Conservation (phyloP, 2,797 vertebrate species). For the Microhierax caerulescens region DNA sequence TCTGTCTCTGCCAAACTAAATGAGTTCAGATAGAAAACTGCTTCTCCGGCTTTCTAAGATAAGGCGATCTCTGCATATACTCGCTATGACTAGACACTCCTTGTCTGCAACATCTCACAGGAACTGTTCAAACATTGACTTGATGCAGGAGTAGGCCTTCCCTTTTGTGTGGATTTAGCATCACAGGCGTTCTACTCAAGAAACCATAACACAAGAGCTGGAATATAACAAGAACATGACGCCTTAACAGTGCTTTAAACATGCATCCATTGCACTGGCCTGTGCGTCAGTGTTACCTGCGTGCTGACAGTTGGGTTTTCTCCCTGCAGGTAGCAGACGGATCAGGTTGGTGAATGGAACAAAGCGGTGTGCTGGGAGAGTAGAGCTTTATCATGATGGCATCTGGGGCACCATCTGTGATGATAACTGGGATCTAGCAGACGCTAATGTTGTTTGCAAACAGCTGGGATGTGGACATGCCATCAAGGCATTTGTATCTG, state of each 20-base stretch:
- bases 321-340: constrained; percentile 23
- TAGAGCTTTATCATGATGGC: constrained; percentile 61
- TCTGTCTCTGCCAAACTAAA: not conserved
- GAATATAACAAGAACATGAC: not conserved
- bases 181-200: not conserved
- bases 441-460: constrained; percentile 65
- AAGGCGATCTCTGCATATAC: not conserved
- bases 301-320: not conserved
- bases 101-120: not conserved
- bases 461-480: constrained; percentile 68
- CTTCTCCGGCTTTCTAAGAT: not conserved
- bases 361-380: constrained; percentile 57
- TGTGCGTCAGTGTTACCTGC: not conserved
- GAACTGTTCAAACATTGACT: not conserved
- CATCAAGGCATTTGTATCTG: not conserved
- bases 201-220: not conserved
- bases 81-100: not conserved
- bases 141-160: not conserved
- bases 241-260: not conserved
- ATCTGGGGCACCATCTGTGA: constrained; percentile 72
- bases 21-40: not conserved
- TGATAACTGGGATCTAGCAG: constrained; percentile 62
- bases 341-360: constrained; percentile 58
- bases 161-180: not conserved
- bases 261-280: not conserved